Conservation (phyloP, 2,797 vertebrate genomes). For the Calcarius lapponicus region DNA sequence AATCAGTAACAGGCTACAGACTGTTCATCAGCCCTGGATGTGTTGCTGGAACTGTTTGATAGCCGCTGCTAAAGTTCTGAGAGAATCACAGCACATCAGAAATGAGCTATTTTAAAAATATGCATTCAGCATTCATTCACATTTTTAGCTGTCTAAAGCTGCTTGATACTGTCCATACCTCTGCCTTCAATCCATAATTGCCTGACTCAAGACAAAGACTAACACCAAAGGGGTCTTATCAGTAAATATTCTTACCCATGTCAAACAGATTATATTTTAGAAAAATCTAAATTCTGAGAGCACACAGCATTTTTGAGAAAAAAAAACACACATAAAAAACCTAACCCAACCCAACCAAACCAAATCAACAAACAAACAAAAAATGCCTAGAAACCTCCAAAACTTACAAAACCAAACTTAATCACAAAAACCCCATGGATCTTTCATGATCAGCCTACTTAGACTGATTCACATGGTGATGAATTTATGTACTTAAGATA, state of each 20-base stretch:
- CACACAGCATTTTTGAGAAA: background rate
- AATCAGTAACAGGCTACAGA: background rate
- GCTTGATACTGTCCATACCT: background rate
- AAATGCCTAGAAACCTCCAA: accelerated
- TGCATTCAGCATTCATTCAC: background rate
- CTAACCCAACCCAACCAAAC: too few relatives aligned
- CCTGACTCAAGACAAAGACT: background rate
- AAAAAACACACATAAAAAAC: too few relatives aligned
- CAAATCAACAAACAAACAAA: background rate
- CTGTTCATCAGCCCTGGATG: background rate
- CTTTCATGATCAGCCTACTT: background rate
- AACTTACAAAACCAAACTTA: background rate
- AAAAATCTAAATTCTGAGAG: background rate
- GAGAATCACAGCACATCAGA: background rate
- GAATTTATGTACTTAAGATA: background rate
- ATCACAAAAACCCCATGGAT: background rate
- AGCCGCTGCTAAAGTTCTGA: background rate
- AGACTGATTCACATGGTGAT: background rate
- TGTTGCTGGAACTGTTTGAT: background rate
- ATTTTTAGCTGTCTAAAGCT: background rate
- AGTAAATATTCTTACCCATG: background rate
- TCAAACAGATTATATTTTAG: background rate
- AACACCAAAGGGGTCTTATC: background rate
- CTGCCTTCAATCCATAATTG: background rate
- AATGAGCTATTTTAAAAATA: background rate